Conservation (phyloP, 2,888 invertebrate genomes). For the Chydorus sphaericus region DNA sequence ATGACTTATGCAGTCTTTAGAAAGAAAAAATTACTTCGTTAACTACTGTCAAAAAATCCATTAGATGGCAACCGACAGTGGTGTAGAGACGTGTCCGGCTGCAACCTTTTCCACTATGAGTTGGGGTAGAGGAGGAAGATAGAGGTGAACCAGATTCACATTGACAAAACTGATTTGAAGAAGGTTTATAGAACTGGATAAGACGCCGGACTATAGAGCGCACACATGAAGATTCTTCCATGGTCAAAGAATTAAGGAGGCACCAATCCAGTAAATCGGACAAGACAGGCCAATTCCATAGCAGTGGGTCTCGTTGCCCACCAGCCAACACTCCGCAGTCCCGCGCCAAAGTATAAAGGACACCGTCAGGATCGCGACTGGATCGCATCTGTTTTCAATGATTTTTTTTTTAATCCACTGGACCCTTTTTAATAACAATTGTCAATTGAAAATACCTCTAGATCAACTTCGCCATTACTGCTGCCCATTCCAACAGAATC, state of each 20-base stretch:
- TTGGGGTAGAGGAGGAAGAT: too few relatives aligned
- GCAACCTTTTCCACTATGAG: too few relatives aligned
- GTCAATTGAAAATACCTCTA: too few relatives aligned
- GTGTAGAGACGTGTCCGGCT: constrained; percentile 29
- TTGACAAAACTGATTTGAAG: constrained; percentile 71
- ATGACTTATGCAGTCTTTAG: not conserved
- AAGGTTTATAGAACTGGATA: constrained; percentile 72
- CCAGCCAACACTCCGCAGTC: constrained; percentile 69
- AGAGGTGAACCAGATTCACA: constrained; percentile 64
- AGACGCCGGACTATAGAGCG: constrained; percentile 44
- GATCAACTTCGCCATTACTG: not conserved
- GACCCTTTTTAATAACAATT: too few relatives aligned
- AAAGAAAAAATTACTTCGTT: constrained; percentile 38
- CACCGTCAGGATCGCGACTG: not conserved
- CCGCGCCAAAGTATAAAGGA: constrained; percentile 35
- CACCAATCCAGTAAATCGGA: constrained; percentile 48
- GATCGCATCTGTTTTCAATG: not conserved
- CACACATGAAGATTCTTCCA: constrained; percentile 42
- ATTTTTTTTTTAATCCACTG: not conserved
- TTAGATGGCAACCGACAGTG: constrained; percentile 41
- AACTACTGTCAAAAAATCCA: constrained; percentile 53
- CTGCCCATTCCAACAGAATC: too few relatives aligned
- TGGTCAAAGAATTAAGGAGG: constrained; percentile 37
- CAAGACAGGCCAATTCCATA: constrained; percentile 90
- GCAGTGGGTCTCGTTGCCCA: constrained; percentile 59